Percentiles rank a stretch among this genome's conserved stretches.
Conservation (phyloP, 2,888 invertebrate genomes). For the Euzetes globulus region DNA sequence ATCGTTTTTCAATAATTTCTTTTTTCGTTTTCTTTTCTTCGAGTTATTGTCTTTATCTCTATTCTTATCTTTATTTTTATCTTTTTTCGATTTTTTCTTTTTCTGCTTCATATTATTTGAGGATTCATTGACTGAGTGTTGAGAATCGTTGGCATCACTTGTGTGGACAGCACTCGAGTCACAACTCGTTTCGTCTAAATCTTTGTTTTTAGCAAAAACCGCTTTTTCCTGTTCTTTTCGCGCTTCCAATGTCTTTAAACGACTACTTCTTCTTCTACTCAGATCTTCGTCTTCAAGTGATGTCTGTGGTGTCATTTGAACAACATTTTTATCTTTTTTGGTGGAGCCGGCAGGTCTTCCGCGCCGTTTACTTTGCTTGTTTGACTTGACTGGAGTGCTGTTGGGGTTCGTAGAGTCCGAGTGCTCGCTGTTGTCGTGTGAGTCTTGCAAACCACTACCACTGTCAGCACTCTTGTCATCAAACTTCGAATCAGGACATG, state of each 20-base stretch:
- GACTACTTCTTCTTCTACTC: slow-evolving; percentile 39
- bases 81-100: slow-evolving; percentile 23
- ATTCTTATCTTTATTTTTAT: slow-evolving; percentile 30
- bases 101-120: background rate
- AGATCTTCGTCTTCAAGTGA: background rate
- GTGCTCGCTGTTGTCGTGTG: slow-evolving; percentile 6
- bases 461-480: background rate
- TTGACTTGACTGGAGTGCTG: background rate
- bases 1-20: background rate
- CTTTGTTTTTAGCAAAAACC: background rate
- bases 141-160: background rate
- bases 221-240: slow-evolving; percentile 37
- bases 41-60: slow-evolving; percentile 26
- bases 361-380: slow-evolving; percentile 9
- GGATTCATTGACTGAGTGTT: background rate
- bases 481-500: background rate
- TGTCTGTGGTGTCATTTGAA: background rate
- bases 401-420: background rate
- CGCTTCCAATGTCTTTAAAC: slow-evolving; percentile 40
- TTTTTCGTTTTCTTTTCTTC: slow-evolving; percentile 26
- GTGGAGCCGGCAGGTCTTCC: slow-evolving; percentile 19
- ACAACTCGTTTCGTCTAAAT: slow-evolving; percentile 6
- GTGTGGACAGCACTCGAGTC: background rate
- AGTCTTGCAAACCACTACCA: background rate
- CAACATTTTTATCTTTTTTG: background rate